A percentile compares a stretch with the other conserved stretches of the same genome.
phyloP scores from a whole-genome alignment of 1,140 invertebrate species.

The Drosophila lacteicornis region DNA sequence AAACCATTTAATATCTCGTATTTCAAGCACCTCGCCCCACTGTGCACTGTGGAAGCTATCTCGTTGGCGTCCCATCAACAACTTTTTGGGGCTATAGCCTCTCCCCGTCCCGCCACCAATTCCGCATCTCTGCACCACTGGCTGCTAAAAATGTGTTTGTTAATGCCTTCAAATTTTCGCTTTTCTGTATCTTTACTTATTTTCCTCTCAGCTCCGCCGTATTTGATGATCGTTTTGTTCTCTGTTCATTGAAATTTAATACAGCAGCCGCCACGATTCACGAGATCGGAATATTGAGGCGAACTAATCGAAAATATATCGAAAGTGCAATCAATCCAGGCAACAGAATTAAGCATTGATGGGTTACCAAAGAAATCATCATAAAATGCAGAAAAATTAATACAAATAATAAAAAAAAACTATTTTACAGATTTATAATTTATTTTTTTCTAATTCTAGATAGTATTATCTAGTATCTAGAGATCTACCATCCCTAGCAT shows the following conservation, averaged over 20 bases:
- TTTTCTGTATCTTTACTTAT: constrained; percentile 52
- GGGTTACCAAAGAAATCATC: neutral
- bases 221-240: constrained; percentile 47
- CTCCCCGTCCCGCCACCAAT: constrained; percentile 1
- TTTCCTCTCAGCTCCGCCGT: constrained; percentile 27
- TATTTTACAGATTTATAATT: neutral
- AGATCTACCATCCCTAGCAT: neutral
- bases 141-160: constrained; percentile 50
- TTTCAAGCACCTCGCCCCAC: constrained; percentile 4
- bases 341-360: neutral
- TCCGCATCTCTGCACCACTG: constrained; percentile 8
- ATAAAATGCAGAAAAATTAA: neutral
- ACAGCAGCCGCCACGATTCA: constrained; percentile 32
- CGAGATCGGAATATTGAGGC: constrained; percentile 7
- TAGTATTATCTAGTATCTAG: neutral
- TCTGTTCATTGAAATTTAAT: constrained; percentile 71
- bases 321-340: neutral
- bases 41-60: constrained; percentile 18
- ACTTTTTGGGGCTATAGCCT: constrained; percentile 41
- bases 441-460: neutral
- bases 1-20: neutral
- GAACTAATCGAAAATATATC: neutral
- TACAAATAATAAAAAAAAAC: neutral
- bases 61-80: constrained; percentile 34
- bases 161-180: constrained; percentile 63